phyloP scores from a whole-genome alignment of 2,888 invertebrate species.

The Cynaeus angustus region DNA sequence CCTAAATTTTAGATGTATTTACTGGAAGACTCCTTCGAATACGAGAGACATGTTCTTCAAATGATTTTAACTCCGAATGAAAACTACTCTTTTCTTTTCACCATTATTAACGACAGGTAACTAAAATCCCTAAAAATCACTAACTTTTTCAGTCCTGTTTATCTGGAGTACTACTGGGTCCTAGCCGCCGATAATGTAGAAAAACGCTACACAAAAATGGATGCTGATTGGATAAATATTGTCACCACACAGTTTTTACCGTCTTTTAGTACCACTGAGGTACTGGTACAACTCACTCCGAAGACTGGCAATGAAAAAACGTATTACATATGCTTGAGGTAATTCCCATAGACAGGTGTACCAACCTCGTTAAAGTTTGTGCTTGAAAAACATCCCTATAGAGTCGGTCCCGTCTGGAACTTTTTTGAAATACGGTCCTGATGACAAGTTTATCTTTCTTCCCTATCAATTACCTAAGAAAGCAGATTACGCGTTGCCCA shows the following conservation, averaged over 20 bases:
- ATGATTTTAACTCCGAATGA: constrained; percentile 9
- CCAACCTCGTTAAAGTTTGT: constrained; percentile 16
- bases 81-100: background rate
- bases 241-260: constrained; percentile 53
- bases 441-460: background rate
- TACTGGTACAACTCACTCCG: constrained; percentile 62
- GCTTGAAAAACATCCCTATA: constrained; percentile 28
- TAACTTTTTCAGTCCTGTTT: constrained; percentile 55
- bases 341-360: background rate
- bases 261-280: constrained; percentile 61
- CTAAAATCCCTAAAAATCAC: constrained; percentile 2
- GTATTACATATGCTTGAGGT: constrained; percentile 65
- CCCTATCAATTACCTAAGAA: background rate
- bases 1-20: constrained; percentile 28
- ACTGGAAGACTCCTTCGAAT: constrained; percentile 21
- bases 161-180: constrained; percentile 61
- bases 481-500: background rate
- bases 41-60: background rate
- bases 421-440: background rate
- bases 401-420: background rate
- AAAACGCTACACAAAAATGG: constrained; percentile 44
- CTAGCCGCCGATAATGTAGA: constrained; percentile 42
- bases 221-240: constrained; percentile 59
- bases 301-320: constrained; percentile 57
- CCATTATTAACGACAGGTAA: constrained; percentile 32